These are phyloP conservation scores for Irena cyanogastra DNA, from an alignment of 2,113 vertebrate genomes.

Conservation along the genomic window DNA sequence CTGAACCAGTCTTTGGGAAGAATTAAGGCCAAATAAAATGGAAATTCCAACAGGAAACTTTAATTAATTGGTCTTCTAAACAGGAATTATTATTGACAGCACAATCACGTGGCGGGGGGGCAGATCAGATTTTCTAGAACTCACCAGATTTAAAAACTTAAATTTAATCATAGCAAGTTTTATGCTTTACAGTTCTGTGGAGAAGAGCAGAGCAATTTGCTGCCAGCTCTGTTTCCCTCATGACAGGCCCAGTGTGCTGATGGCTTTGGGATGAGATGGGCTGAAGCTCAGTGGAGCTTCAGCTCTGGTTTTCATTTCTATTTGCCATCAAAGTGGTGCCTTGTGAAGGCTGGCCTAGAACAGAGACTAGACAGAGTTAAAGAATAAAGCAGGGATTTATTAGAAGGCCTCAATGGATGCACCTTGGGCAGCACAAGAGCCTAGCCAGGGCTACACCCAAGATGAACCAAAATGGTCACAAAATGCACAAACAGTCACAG, in stretches of 20 bases:
- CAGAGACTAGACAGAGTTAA: background rate
- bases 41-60: background rate
- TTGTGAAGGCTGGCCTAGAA: background rate
- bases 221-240: background rate
- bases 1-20: background rate
- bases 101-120: background rate
- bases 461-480: background rate
- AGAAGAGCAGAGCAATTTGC: background rate
- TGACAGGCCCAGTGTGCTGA: background rate
- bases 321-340: background rate
- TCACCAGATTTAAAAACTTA: background rate
- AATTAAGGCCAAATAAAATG: background rate
- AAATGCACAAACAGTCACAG: fast-evolving
- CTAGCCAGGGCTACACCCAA: background rate
- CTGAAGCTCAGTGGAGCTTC: background rate
- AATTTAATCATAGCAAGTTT: background rate
- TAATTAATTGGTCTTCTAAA: background rate
- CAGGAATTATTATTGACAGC: background rate
- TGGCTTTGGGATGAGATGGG: background rate
- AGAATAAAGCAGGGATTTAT: background rate
- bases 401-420: background rate
- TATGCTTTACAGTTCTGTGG: background rate
- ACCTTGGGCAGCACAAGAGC: background rate
- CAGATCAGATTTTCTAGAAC: background rate
- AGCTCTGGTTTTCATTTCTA: background rate